Percentiles rank a stretch among this genome's conserved stretches.
These are phyloP conservation scores for Neoscelio sp. DNA, from an alignment of 2,888 invertebrate genomes.

Conservation along the genomic window DNA sequence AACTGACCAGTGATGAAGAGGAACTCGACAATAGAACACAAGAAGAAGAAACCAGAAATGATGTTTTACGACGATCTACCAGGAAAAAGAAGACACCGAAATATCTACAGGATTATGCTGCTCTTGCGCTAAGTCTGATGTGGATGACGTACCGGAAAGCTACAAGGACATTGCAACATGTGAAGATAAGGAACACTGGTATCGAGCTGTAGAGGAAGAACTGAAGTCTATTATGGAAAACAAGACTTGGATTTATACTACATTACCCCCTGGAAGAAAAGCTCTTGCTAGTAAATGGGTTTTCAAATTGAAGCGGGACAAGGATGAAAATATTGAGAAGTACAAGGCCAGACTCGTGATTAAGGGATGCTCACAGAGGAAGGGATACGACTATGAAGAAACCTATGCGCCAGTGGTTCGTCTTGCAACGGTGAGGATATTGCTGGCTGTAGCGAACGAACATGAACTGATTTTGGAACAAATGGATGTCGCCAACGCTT, in stretches of 20 bases:
- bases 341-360: constrained; percentile 73
- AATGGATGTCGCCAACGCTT: constrained; percentile 74
- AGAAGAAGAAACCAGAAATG: constrained; percentile 3
- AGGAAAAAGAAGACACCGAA: constrained; percentile 19
- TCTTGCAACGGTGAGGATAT: constrained; percentile 51
- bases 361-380: constrained; percentile 69
- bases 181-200: constrained; percentile 48
- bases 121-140: constrained; percentile 34
- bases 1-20: background rate
- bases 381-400: constrained; percentile 73
- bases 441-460: constrained; percentile 52
- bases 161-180: constrained; percentile 43
- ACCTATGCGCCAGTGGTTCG: constrained; percentile 73
- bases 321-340: constrained; percentile 58
- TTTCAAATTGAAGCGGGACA: constrained; percentile 65
- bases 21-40: background rate
- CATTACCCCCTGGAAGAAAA: constrained; percentile 25
- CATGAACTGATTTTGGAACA: constrained; percentile 58
- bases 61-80: constrained; percentile 25
- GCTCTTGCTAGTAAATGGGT: constrained; percentile 61
- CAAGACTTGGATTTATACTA: constrained; percentile 40
- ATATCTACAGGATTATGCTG: constrained; percentile 46
- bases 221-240: constrained; percentile 39
- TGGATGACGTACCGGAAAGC: constrained; percentile 51
- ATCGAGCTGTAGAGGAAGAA: constrained; percentile 56